Evolutionary conservation across 2,888 invertebrate genomes (phyloP).

Genomic region (Volucella inflata): DNA sequence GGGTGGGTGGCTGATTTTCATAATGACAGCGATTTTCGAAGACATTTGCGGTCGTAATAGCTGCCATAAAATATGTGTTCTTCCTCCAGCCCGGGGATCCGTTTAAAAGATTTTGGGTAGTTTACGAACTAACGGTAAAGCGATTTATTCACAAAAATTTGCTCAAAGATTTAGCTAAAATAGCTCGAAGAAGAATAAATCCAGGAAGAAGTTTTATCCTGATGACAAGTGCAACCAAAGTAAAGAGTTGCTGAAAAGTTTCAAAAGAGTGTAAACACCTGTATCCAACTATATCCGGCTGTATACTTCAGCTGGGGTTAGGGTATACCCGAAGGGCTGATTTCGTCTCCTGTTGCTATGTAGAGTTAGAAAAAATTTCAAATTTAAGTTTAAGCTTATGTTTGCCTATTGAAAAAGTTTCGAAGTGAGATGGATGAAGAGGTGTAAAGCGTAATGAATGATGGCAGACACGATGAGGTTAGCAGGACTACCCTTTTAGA

Average conservation of each 20-base stretch:
- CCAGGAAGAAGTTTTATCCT: neutral
- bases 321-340: neutral
- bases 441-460: neutral
- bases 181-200: neutral
- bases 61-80: constrained; percentile 5
- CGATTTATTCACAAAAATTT: too few relatives aligned
- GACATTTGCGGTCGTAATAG: constrained; percentile 12
- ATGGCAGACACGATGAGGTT: neutral
- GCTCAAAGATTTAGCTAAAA: neutral
- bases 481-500: neutral
- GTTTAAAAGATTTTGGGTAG: neutral
- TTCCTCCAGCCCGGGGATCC: neutral
- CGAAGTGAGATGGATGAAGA: constrained; percentile 7
- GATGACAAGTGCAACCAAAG: neutral
- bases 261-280: neutral
- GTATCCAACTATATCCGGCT: neutral
- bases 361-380: constrained; percentile 5
- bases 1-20: neutral
- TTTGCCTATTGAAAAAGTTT: constrained; percentile 11
- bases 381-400: constrained; percentile 7
- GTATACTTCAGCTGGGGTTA: neutral
- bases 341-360: constrained; percentile 4
- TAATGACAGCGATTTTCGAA: constrained; percentile 14
- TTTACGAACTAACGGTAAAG: neutral
- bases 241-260: constrained; percentile 2